Base-by-base conservation (phyloP, 92 coral and sea anemone species). In the Palythoa grandis region DNA sequence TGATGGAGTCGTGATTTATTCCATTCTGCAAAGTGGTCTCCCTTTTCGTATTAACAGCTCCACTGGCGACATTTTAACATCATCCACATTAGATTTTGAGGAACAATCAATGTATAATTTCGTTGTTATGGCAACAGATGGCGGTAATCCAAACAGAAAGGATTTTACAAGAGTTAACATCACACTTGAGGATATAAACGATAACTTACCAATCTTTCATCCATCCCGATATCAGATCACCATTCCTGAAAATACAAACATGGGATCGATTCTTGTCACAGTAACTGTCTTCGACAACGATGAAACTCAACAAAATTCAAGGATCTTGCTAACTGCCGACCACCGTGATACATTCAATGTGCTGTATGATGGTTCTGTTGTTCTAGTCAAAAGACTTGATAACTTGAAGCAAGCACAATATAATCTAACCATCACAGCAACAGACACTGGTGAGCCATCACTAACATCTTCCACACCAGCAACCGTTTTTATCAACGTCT, bases 1-100 rank as follows among this genome's bases (percentile, higher is more conserved):
- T 9, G 87, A 92, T 87, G 77, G 88, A 70, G 50, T 47, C 16
- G 66, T 92, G 15, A 73, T 70, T 3, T 90, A 89, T 48, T 69
- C 88, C 12, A 84, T 92, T 58, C 78, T 52, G 5, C 39, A 72
- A 72, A 72, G 61, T 7, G 9, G 39, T 10, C n/a, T 75, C 5
- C 79, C 79, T 9, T 75, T 75, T 22, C 79, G 63, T 52, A 75
- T 75, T 23, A 75, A 75, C 79, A 75, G 61, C 19, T 75, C 79
- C 24, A 75, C 79, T 7, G 79, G 79, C 2, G 63, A 22, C 3
- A 75, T 75, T 75, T 5, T 75, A 17, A 48, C 79, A n/a, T 22
- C 79, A 75, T 75, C 58, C 38, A 19, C 38, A 5, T 48, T 75
- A 75, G 79, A 75, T 25, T 75, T 75, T 13, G 79, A 75, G 79